Conservation (phyloP, 2,888 invertebrate genomes). For the Athalia circularis region DNA sequence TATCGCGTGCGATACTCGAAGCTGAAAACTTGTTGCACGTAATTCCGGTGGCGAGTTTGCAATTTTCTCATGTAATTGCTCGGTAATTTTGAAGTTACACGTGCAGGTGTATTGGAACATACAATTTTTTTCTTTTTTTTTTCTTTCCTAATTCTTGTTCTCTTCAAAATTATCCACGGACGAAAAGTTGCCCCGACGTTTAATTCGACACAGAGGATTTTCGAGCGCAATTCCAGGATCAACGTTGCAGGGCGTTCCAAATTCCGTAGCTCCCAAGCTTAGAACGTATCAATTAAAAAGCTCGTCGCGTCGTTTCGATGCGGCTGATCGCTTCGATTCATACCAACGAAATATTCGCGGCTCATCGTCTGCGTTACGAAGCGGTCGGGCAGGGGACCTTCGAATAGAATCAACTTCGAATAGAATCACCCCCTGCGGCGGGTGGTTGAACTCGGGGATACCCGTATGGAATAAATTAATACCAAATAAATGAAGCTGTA, state of each 20-base stretch:
- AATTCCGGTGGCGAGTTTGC: too few relatives aligned
- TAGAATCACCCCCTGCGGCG: conserved; percentile 7
- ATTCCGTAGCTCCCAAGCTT: background rate
- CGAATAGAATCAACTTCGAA: background rate
- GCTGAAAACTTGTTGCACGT: too few relatives aligned
- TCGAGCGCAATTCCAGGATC: background rate
- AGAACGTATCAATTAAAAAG: conserved; percentile 2
- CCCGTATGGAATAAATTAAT: conserved; percentile 35
- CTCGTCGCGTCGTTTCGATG: background rate
- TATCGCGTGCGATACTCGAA: too few relatives aligned
- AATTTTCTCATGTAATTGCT: too few relatives aligned
- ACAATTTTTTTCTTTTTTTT: too few relatives aligned
- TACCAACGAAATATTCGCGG: conserved; percentile 21
- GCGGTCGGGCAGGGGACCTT: background rate
- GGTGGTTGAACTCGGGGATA: conserved; percentile 12
- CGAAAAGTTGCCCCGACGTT: background rate
- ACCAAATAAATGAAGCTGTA: background rate
- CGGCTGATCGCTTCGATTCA: background rate
- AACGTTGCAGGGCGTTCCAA: background rate
- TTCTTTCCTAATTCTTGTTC: background rate
- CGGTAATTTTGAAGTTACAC: too few relatives aligned
- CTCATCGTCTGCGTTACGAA: background rate
- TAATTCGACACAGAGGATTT: background rate
- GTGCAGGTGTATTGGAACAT: too few relatives aligned
- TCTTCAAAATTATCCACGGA: background rate